These are phyloP conservation scores for Meghimatium bilineatum DNA, from an alignment of 2,888 invertebrate genomes.

Conservation along the genomic window DNA sequence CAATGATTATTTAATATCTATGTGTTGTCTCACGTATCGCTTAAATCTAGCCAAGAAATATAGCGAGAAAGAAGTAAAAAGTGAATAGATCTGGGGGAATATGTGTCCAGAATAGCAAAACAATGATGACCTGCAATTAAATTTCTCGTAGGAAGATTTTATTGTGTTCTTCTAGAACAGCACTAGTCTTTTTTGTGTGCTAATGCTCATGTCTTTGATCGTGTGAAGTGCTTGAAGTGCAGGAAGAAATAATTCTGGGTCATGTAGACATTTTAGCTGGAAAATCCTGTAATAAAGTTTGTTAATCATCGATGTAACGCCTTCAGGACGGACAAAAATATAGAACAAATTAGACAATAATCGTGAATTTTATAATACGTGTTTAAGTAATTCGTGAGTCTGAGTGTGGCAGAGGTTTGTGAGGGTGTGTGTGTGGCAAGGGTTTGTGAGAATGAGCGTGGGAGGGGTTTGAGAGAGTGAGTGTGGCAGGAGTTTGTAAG, in stretches of 20 bases:
- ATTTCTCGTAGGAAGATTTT: background rate
- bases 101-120: no score
- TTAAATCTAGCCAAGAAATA: no score
- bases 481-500: no score
- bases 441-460: no score
- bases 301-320: background rate
- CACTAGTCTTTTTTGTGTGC: background rate
- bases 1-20: no score
- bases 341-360: background rate
- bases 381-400: background rate
- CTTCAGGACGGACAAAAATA: background rate
- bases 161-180: background rate
- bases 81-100: no score
- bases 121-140: no score
- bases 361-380: background rate
- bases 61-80: no score
- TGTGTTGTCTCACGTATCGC: no score
- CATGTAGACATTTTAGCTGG: background rate
- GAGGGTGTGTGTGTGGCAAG: background rate
- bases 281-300: background rate
- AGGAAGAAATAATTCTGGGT: background rate
- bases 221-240: background rate
- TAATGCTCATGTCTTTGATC: background rate
- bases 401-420: background rate
- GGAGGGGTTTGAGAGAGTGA: no score